Conservation (phyloP, 2,888 invertebrate species). For the Acronicta leporina region DNA sequence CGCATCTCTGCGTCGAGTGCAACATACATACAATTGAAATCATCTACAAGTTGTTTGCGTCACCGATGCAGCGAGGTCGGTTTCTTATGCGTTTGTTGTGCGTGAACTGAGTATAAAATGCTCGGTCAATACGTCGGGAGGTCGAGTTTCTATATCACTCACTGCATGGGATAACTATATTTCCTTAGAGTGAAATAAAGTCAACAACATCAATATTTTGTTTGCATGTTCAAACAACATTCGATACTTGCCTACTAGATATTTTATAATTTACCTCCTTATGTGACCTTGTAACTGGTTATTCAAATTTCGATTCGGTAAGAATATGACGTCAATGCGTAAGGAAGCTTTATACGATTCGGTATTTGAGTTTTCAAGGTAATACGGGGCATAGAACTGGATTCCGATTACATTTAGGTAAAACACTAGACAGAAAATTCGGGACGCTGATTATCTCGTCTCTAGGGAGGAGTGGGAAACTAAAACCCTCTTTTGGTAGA, state of each 20-base stretch:
- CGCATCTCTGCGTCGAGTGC: slow-evolving; percentile 38
- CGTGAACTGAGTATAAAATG: slow-evolving; percentile 47
- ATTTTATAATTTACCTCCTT: slow-evolving; percentile 11
- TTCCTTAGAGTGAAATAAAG: slow-evolving; percentile 28
- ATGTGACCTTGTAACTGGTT: slow-evolving; percentile 34
- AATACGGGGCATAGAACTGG: slow-evolving; percentile 10
- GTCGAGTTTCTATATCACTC: slow-evolving; percentile 22
- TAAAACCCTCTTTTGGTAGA: slow-evolving; percentile 36
- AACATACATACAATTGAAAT: slow-evolving; percentile 61
- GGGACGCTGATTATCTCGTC: slow-evolving; percentile 34
- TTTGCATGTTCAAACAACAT: slow-evolving; percentile 11
- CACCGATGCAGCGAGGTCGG: slow-evolving; percentile 60
- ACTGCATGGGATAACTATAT: slow-evolving; percentile 24
- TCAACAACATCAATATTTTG: slow-evolving; percentile 17
- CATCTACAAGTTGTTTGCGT: slow-evolving; percentile 61
- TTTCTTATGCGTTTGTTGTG: slow-evolving; percentile 52
- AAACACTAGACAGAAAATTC: slow-evolving; percentile 28
- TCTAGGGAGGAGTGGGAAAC: slow-evolving; percentile 34
- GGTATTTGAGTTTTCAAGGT: slow-evolving; percentile 36
- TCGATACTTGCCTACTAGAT: not conserved
- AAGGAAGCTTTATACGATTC: slow-evolving; percentile 17
- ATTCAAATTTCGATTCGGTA: slow-evolving; percentile 33
- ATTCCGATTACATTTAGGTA: slow-evolving; percentile 26
- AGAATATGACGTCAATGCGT: slow-evolving; percentile 36
- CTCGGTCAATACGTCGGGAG: slow-evolving; percentile 37